Conservation (phyloP, 2,797 vertebrate genomes). For the Lutjanus campechanus region DNA sequence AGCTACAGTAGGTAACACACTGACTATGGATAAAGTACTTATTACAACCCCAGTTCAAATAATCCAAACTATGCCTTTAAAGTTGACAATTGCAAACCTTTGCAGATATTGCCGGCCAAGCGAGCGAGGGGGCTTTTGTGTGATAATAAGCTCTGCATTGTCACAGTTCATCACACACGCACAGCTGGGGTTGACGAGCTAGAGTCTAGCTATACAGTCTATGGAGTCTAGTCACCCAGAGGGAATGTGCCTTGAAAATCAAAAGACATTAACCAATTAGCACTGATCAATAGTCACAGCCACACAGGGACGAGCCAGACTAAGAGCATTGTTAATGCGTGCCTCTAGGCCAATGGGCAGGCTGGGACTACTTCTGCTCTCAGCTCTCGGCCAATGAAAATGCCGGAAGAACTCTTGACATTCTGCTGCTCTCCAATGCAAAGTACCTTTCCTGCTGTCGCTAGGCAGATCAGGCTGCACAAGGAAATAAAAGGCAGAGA, state of each 20-base stretch:
- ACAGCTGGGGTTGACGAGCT: constrained; percentile 49
- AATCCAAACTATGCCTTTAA: too few species aligned
- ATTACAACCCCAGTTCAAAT: too few species aligned
- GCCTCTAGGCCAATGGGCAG: constrained; percentile 62
- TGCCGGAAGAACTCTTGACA: constrained; percentile 68
- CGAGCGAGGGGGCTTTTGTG: constrained; percentile 7
- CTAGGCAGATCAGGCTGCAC: constrained; percentile 77
- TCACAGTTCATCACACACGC: constrained; percentile 46
- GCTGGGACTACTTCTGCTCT: constrained; percentile 46
- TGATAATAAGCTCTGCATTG: constrained; percentile 14
- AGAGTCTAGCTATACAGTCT: constrained; percentile 13
- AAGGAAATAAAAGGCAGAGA: constrained; percentile 49
- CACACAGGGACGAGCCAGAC: constrained; percentile 55
- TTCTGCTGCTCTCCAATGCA: constrained; percentile 68
- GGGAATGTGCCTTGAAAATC: constrained; percentile 76
- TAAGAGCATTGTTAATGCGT: constrained; percentile 54
- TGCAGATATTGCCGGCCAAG: background rate
- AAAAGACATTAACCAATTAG: constrained; percentile 85
- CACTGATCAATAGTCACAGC: constrained; percentile 77
- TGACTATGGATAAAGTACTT: too few species aligned
- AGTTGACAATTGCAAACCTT: background rate
- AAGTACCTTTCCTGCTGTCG: constrained; percentile 65
- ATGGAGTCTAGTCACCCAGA: constrained; percentile 46
- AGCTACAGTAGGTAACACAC: too few species aligned
- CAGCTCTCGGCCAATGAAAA: constrained; percentile 72